Evolutionary conservation across 2,113 vertebrate species (phyloP).

Genomic region (Lepus timidus): DNA sequence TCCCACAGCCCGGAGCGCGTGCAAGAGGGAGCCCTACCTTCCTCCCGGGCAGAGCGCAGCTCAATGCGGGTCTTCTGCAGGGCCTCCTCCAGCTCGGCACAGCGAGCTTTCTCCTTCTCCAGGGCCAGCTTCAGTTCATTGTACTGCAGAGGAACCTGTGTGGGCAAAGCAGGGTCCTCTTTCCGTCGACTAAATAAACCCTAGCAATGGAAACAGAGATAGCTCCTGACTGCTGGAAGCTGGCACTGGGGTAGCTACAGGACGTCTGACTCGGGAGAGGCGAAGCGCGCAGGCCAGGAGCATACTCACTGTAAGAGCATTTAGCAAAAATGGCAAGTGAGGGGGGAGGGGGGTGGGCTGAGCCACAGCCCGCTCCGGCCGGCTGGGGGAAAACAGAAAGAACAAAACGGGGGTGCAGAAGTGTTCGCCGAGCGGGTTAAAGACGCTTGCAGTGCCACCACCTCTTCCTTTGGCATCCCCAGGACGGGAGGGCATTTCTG

Average conservation of each 20-base stretch:
- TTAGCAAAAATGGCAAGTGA: constrained; percentile 85
- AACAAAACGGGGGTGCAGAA: constrained; percentile 59
- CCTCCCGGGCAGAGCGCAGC: constrained; percentile 95
- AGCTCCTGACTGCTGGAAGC: constrained; percentile 92
- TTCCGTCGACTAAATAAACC: constrained; percentile 98
- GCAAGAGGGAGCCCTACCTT: constrained; percentile 89
- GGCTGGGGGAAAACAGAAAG: constrained; percentile 69
- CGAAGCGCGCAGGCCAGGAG: constrained; percentile 63
- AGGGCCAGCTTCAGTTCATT: constrained; percentile 97
- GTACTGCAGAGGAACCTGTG: constrained; percentile 98
- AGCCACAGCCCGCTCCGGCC: constrained; percentile 73
- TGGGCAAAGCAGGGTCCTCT: constrained; percentile 96
- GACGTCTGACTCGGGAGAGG: constrained; percentile 86
- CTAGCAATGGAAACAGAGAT: constrained; percentile 93
- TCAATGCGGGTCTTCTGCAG: constrained; percentile 98
- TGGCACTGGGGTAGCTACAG: constrained; percentile 86
- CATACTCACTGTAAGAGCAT: constrained; percentile 85
- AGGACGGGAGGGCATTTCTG: constrained; percentile 74
- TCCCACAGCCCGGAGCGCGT: neutral
- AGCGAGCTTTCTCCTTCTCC: constrained; percentile 97
- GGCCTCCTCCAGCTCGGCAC: constrained; percentile 96
- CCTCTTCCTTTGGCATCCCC: constrained; percentile 77
- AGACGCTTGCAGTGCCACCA: constrained; percentile 71
- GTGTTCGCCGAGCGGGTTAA: constrained; percentile 71
- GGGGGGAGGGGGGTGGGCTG: constrained; percentile 73